A percentile compares a stretch with the other conserved stretches of the same genome.
These are phyloP conservation scores for Tragelaphus buxtoni DNA, from an alignment of 2,113 vertebrate species.

Conservation along the genomic window DNA sequence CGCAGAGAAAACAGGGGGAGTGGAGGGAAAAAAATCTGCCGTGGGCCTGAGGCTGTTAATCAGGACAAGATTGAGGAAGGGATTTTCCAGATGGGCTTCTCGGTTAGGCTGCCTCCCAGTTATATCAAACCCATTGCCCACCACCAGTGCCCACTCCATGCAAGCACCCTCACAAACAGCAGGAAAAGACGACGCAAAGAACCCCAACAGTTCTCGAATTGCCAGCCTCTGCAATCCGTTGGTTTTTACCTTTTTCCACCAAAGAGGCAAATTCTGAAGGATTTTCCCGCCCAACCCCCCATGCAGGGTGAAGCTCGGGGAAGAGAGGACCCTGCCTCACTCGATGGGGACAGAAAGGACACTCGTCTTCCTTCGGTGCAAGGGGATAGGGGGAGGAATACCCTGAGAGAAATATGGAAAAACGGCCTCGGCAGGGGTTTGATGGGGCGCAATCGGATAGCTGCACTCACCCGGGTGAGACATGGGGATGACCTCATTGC, in stretches of 20 bases:
- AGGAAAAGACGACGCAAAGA: background rate
- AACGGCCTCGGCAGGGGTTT: background rate
- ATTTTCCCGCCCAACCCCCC: conserved; percentile 37
- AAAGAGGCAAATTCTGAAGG: conserved; percentile 26
- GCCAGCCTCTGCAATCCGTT: background rate
- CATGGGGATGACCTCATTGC: conserved; percentile 88
- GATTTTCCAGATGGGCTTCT: conserved; percentile 18
- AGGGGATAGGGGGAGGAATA: background rate
- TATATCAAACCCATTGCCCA: conserved; percentile 24
- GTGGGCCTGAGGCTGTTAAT: background rate
- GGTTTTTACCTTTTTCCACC: conserved; percentile 1
- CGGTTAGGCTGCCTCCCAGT: background rate
- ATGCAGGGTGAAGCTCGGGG: background rate
- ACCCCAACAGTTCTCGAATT: background rate
- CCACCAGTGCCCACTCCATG: background rate
- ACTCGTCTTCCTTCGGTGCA: background rate
- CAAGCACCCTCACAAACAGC: conserved; percentile 3
- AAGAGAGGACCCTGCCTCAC: background rate
- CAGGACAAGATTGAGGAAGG: background rate
- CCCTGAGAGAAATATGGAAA: background rate
- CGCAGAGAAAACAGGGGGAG: background rate
- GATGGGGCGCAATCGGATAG: conserved; percentile 10
- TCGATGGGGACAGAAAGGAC: background rate
- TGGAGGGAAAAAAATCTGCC: background rate
- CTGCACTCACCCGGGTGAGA: conserved; percentile 84